Evolutionary conservation across 2,888 invertebrate species (phyloP).

Genomic region (Leptinotarsa peninsularis): DNA sequence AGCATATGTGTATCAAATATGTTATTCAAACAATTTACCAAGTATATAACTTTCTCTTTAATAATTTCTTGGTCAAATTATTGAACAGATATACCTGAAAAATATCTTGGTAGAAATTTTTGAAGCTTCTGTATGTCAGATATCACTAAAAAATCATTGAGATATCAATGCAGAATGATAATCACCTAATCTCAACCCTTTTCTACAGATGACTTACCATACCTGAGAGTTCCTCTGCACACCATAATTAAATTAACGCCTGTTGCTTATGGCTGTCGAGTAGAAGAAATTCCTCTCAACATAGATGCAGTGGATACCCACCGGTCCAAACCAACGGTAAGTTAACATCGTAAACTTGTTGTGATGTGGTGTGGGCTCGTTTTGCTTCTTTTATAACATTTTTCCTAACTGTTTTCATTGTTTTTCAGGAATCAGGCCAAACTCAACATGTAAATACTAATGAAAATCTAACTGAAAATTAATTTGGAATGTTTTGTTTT

Average conservation of each 20-base stretch:
- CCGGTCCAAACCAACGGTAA: slow-evolving; percentile 87
- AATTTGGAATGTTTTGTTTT: slow-evolving; percentile 6
- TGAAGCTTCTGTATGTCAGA: too few species aligned
- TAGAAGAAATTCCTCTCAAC: slow-evolving; percentile 91
- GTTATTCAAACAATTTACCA: too few species aligned
- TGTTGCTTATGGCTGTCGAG: slow-evolving; percentile 97
- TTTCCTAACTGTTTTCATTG: slow-evolving; percentile 53
- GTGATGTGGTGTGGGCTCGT: slow-evolving; percentile 20
- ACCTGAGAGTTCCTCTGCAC: slow-evolving; percentile 91
- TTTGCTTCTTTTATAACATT: slow-evolving; percentile 34
- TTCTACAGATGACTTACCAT: slow-evolving; percentile 85
- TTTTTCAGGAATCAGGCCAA: slow-evolving; percentile 63
- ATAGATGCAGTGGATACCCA: slow-evolving; percentile 98
- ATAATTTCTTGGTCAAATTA: too few species aligned
- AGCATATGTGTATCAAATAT: too few species aligned
- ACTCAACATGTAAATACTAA: slow-evolving; percentile 41
- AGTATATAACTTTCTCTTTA: too few species aligned
- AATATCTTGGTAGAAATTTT: too few species aligned
- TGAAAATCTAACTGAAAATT: slow-evolving; percentile 23
- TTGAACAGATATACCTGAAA: too few species aligned
- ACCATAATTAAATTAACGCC: slow-evolving; percentile 97
- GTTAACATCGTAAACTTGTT: slow-evolving; percentile 49
- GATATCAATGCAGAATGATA: too few species aligned
- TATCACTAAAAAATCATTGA: too few species aligned
- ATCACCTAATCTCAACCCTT: neutral